Percentiles rank a stretch among this genome's conserved stretches.
Evolutionary conservation across 2,113 vertebrate species (phyloP).

Genomic region (Ctenomys sociabilis): DNA sequence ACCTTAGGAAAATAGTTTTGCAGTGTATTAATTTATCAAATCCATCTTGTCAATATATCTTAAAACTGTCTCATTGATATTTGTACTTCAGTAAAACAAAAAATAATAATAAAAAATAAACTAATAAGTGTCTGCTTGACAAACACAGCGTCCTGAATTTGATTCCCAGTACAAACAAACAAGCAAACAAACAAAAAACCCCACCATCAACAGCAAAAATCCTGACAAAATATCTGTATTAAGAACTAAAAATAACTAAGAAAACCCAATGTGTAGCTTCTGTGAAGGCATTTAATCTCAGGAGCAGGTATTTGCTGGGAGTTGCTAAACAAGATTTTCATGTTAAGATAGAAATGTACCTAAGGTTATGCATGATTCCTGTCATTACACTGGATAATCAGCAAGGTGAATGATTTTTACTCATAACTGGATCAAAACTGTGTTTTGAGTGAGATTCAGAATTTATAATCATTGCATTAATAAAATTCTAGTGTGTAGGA

Average conservation of each 20-base stretch:
- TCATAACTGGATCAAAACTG: slow-evolving; percentile 36
- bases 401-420: slow-evolving; percentile 42
- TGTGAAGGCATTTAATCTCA: not conserved
- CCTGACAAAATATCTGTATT: slow-evolving; percentile 12
- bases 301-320: not conserved
- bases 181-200: too few species aligned
- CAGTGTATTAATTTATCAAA: too few species aligned
- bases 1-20: too few species aligned
- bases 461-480: slow-evolving; percentile 52
- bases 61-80: too few species aligned
- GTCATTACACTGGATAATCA: slow-evolving; percentile 47
- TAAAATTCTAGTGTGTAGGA: slow-evolving; percentile 44
- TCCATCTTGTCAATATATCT: too few species aligned
- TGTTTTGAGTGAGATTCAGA: slow-evolving; percentile 45
- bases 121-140: too few species aligned
- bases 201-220: too few species aligned
- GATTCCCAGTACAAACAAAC: too few species aligned
- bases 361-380: not conserved
- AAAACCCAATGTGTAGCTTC: not conserved
- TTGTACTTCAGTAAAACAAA: too few species aligned
- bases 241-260: slow-evolving; percentile 10
- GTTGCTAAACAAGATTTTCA: not conserved
- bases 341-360: slow-evolving; percentile 30
- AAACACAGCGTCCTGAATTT: too few species aligned
- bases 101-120: too few species aligned